A percentile compares a stretch with the other conserved stretches of the same genome.
phyloP scores from a whole-genome alignment of 2,797 vertebrate genomes.

The Odontamblyopus rebecca region DNA sequence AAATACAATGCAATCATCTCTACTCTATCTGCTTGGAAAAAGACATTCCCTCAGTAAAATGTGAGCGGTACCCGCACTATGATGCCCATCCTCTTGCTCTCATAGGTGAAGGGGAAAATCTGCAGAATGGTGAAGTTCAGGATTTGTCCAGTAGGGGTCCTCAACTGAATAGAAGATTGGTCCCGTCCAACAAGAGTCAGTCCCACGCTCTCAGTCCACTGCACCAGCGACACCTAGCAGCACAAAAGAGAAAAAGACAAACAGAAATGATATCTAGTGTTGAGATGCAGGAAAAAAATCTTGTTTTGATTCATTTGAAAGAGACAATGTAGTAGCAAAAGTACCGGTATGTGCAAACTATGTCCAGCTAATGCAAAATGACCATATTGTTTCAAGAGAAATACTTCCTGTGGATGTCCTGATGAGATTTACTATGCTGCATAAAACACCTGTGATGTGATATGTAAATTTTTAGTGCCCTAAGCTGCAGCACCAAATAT shows the following conservation, averaged over 20 bases:
- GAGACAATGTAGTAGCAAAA: too few species aligned
- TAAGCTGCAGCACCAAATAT: too few species aligned
- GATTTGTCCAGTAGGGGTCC: constrained; percentile 97
- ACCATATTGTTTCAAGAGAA: too few species aligned
- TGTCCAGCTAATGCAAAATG: too few species aligned
- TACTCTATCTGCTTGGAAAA: not conserved
- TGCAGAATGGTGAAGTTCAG: constrained; percentile 98
- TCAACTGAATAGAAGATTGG: constrained; percentile 96
- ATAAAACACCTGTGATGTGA: too few species aligned
- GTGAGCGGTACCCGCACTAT: constrained; percentile 87
- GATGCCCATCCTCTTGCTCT: constrained; percentile 98
- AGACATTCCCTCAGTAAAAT: not conserved
- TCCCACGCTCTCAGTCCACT: constrained; percentile 98
- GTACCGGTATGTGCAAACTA: too few species aligned
- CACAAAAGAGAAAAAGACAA: constrained; percentile 10
- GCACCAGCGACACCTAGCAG: constrained; percentile 93
- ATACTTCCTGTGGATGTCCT: too few species aligned
- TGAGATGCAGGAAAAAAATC: too few species aligned
- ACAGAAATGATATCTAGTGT: too few species aligned
- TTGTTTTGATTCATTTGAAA: too few species aligned
- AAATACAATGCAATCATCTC: not conserved
- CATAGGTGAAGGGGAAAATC: constrained; percentile 98
- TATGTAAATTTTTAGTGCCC: too few species aligned
- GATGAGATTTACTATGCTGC: too few species aligned
- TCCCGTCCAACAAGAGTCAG: constrained; percentile 94